A percentile compares a stretch with the other conserved stretches of the same genome.
phyloP scores from a whole-genome alignment of 1,140 invertebrate species.

The Adelges cooleyi region DNA sequence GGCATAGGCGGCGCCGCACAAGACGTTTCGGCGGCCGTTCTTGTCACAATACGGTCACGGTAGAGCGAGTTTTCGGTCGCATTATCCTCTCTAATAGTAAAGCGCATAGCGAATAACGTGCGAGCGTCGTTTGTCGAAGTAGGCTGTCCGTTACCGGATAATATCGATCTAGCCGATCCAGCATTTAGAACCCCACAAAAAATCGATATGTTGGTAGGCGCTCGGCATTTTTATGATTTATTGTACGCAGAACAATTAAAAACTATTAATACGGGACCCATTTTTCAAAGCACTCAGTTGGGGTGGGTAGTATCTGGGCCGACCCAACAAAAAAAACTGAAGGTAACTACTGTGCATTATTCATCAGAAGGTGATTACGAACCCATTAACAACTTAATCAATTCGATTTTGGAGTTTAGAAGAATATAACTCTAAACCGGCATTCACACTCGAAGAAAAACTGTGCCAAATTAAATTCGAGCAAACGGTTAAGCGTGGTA shows the following conservation, averaged over 20 bases:
- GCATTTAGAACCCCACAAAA: neutral
- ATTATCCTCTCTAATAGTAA: neutral
- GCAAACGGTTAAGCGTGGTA: neutral
- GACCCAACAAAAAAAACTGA: neutral
- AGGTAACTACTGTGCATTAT: neutral
- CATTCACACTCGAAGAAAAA: neutral
- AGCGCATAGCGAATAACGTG: neutral
- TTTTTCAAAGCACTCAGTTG: neutral
- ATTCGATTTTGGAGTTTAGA: neutral
- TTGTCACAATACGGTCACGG: neutral
- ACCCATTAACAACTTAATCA: no score
- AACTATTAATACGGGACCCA: neutral
- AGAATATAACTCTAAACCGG: neutral
- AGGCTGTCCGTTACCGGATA: neutral
- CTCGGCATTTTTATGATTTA: neutral
- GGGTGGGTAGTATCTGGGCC: neutral
- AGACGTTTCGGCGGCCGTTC: no score
- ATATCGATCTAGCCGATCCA: neutral
- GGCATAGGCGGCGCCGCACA: neutral
- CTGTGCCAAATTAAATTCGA: neutral
- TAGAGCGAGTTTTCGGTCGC: neutral
- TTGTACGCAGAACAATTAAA: neutral
- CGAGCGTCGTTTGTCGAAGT: neutral
- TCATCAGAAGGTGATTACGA: neutral
- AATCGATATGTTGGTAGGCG: neutral